Base-by-base conservation (phyloP, 1,140 invertebrate species). In the Trichonephila clavipes region DNA sequence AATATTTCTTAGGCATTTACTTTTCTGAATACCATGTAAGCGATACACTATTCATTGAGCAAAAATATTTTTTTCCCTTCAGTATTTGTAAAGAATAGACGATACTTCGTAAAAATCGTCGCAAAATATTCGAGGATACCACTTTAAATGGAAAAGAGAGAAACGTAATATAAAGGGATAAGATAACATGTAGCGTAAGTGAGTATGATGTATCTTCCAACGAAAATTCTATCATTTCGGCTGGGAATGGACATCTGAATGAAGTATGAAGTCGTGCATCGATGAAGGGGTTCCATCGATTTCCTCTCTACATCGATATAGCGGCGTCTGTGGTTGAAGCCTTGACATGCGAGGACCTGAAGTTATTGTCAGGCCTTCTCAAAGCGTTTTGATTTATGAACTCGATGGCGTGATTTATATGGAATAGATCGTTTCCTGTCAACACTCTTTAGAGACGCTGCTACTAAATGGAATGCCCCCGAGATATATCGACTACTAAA, bases 361-460 rank as follows among this genome's bases (percentile, higher is more conserved):
- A 90, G 89, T 90, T 90, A 90, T 90, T 90, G 89, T 90, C 89
- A 90, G 89, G 58, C 44, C 51, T 72, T 81, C 89, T 62, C 89
- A 82, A 82, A 90, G 89, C 72, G 89, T 90, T 90, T 81, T 90
- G 89, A 90, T 90, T 90, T 90, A 90, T 90, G 89, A 62, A 90
- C 89, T 82, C 24, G 58, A 82, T 61, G 69, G 89, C 77, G 69
- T 90, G 89, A 90, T 90, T 90, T 90, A 90, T 90, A 90, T 24
- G 72, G 89, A 90, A 90, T 90, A 90, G 89, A 90, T 90, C 89
- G 89, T 82, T 90, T 90, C 51, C 89, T 90, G 89, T 90, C 89
- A 90, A 90, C 72, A 21, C 34, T 90, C 69, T 90, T 51, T 18
- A 82, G 34, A 82, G 44, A 72, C 24, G 72, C 51, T 34, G 59